Evolutionary conservation across 2,888 invertebrate genomes (phyloP).

Genomic region (Rhopalosiphum nymphaeae): DNA sequence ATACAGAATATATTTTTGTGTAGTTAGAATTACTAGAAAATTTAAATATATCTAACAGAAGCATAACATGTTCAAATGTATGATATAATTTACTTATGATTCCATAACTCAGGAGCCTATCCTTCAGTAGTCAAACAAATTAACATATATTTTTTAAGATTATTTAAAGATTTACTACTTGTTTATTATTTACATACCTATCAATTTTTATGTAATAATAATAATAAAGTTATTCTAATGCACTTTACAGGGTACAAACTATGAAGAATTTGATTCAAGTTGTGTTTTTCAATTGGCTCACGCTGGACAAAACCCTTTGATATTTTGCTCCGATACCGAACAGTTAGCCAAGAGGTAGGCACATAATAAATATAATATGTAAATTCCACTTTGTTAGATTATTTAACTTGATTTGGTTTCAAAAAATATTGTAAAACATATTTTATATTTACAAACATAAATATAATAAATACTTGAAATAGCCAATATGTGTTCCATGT

Average conservation of each 20-base stretch:
- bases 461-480: not conserved
- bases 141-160: not conserved
- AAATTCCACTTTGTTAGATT: not conserved
- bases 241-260: constrained; percentile 66
- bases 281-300: constrained; percentile 72
- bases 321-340: constrained; percentile 71
- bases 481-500: not conserved
- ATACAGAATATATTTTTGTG: not conserved
- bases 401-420: constrained; percentile 9
- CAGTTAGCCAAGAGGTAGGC: constrained; percentile 70
- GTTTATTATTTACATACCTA: not conserved
- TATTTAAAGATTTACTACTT: not conserved
- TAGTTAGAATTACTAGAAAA: not conserved
- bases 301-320: constrained; percentile 71
- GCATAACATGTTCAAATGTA: not conserved
- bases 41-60: not conserved
- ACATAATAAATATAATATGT: not conserved
- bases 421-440: not conserved
- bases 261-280: constrained; percentile 71
- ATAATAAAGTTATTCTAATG: not conserved
- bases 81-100: not conserved
- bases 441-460: not conserved
- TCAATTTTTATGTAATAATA: not conserved
- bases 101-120: not conserved
- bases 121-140: not conserved